Evolutionary conservation across 2,797 vertebrate genomes (phyloP).

Genomic region (Spinibarbus caldwelli): DNA sequence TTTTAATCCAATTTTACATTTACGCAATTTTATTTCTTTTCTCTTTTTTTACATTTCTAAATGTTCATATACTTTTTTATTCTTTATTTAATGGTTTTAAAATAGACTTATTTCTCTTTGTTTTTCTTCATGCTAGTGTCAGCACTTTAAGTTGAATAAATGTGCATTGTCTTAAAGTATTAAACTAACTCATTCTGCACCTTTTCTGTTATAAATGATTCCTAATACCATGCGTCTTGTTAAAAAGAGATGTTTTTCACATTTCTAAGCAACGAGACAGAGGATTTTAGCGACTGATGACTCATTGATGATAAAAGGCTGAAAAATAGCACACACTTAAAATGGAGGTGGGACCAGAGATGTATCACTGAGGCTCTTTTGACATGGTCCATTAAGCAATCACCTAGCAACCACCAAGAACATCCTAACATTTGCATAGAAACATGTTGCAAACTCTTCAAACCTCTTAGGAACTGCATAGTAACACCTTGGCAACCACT

Average conservation of each 20-base stretch:
- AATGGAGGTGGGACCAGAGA: conserved; percentile 10
- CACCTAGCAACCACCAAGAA: background rate
- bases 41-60: background rate
- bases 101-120: background rate
- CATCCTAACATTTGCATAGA: background rate
- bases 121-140: background rate
- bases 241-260: conserved; percentile 5
- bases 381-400: conserved; percentile 10
- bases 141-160: conserved; percentile 1
- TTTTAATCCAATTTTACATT: background rate
- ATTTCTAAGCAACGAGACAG: conserved; percentile 6
- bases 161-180: too few relatives aligned
- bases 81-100: background rate
- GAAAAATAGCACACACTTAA: conserved; percentile 20
- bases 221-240: background rate
- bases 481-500: conserved; percentile 8
- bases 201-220: background rate
- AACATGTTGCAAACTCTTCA: background rate
- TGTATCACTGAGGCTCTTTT: conserved; percentile 2
- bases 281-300: conserved; percentile 23
- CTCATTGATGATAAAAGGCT: conserved; percentile 17
- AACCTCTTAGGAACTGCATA: background rate
- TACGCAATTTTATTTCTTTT: background rate
- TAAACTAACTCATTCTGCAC: background rate
- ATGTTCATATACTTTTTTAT: background rate